Evolutionary conservation across 2,797 vertebrate species (phyloP).

Genomic region (Gambelia wislizenii): DNA sequence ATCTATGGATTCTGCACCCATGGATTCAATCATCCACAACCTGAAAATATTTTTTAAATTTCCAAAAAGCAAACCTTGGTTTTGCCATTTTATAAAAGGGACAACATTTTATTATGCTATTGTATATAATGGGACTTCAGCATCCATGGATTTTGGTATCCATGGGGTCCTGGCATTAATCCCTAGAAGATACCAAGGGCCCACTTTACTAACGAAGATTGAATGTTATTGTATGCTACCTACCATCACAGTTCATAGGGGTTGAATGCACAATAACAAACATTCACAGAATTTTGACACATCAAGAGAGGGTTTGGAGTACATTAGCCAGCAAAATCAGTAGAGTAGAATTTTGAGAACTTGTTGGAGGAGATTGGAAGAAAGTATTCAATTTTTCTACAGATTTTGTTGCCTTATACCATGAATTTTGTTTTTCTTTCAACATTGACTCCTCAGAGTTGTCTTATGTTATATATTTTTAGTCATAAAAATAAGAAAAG

Average conservation of each 20-base stretch:
- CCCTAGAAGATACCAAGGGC: too few relatives aligned
- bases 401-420: neutral
- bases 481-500: slow-evolving; percentile 55
- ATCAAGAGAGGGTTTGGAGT: neutral
- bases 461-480: slow-evolving; percentile 55
- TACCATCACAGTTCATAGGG: neutral
- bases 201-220: slow-evolving; percentile 39
- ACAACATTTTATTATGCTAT: too few relatives aligned
- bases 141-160: too few relatives aligned
- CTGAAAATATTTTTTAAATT: too few relatives aligned
- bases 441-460: slow-evolving; percentile 42
- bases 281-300: neutral
- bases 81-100: too few relatives aligned
- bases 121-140: too few relatives aligned
- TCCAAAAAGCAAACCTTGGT: too few relatives aligned
- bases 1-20: too few relatives aligned
- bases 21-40: too few relatives aligned
- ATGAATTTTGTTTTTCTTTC: slow-evolving; percentile 29
- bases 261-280: neutral
- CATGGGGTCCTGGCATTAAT: too few relatives aligned
- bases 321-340: neutral
- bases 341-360: neutral
- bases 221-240: neutral
- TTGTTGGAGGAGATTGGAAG: neutral
- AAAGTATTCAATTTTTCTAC: neutral